Conservation (phyloP, 2,113 vertebrate species). For the Dipodomys ordii region DNA sequence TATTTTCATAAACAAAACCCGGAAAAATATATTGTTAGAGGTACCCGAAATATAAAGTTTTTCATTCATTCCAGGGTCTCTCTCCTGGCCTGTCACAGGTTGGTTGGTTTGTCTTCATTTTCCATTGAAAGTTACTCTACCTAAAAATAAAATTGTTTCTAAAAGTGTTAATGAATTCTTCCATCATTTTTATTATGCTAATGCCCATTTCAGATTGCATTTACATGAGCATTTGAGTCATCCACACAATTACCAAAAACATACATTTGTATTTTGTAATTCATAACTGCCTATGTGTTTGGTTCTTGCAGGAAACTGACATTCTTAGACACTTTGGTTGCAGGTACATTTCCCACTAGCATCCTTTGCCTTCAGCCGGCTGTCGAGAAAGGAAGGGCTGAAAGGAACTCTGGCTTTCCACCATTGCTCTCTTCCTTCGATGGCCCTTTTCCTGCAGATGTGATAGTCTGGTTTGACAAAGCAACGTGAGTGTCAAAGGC, state of each 20-base stretch:
- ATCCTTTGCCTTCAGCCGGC: not conserved
- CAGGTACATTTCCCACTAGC: accelerated
- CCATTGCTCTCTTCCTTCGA: not conserved
- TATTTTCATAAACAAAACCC: not conserved
- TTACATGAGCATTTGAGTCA: not conserved
- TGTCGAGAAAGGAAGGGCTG: not conserved
- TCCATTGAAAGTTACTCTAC: not conserved
- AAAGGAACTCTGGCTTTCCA: not conserved
- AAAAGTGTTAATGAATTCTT: not conserved
- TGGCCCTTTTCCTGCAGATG: too few species aligned
- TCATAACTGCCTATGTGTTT: not conserved
- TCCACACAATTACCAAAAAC: not conserved
- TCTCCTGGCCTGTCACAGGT: not conserved
- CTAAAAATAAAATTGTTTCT: not conserved
- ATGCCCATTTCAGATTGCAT: not conserved
- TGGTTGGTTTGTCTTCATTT: not conserved
- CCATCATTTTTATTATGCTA: not conserved
- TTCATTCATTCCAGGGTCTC: not conserved
- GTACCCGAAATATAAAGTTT: not conserved
- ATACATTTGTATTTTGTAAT: not conserved
- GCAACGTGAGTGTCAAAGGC: not conserved
- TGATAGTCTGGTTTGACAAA: not conserved
- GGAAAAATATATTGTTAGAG: not conserved
- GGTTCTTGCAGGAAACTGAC: not conserved
- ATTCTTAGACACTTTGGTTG: accelerated